Conservation (phyloP, 2,888 invertebrate species). For the Nemurella pictetii region DNA sequence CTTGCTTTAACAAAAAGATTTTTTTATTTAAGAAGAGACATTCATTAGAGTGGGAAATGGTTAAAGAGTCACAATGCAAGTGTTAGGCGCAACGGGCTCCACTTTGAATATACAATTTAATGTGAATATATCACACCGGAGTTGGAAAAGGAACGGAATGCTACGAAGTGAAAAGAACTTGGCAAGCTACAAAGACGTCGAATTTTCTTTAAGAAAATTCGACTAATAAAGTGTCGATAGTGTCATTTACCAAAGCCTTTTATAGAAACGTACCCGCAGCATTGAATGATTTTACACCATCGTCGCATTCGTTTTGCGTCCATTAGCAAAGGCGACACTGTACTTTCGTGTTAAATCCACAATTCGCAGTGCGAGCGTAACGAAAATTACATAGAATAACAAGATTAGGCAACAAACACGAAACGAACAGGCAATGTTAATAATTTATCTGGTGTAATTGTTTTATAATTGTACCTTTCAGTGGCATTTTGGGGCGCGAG, state of each 20-base stretch:
- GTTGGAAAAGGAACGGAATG: not conserved
- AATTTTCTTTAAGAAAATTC: not conserved
- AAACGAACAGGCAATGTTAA: not conserved
- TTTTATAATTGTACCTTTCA: not conserved
- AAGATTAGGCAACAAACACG: not conserved
- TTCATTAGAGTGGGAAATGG: not conserved
- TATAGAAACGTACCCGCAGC: not conserved
- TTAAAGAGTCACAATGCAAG: not conserved
- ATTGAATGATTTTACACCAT: not conserved
- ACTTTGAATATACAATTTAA: not conserved
- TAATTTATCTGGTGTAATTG: not conserved
- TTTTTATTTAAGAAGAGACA: not conserved
- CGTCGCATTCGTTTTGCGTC: not conserved
- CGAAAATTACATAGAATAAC: not conserved
- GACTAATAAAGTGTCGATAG: not conserved
- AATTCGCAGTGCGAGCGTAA: not conserved
- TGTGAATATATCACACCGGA: not conserved
- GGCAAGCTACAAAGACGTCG: not conserved
- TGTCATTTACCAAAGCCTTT: not conserved
- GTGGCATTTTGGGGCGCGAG: not conserved
- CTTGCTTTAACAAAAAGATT: not conserved
- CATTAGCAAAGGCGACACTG: not conserved
- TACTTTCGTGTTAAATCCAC: not conserved
- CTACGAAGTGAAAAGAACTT: not conserved
- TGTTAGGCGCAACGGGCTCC: not conserved